These are phyloP conservation scores for Acleris emargana DNA, from an alignment of 2,888 invertebrate species.

Conservation along the genomic window DNA sequence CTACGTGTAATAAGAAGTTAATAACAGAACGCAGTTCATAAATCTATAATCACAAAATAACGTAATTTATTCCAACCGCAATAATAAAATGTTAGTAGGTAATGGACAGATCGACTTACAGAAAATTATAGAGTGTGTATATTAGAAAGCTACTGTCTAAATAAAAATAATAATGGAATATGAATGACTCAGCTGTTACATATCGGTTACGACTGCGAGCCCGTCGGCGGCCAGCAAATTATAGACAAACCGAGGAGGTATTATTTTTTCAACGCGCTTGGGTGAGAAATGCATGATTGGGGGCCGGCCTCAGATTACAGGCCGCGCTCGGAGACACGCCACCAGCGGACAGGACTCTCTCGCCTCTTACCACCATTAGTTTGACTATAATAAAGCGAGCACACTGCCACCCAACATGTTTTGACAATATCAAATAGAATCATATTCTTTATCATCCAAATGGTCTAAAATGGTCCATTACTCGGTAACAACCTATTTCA, in stretches of 20 bases:
- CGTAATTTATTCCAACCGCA: slow-evolving; percentile 8
- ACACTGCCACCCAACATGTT: slow-evolving; percentile 69
- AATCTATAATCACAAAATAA: neutral
- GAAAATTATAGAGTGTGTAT: slow-evolving; percentile 54
- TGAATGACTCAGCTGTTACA: slow-evolving; percentile 60
- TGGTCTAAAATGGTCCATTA: neutral
- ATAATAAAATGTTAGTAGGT: slow-evolving; percentile 22
- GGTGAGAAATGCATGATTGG: slow-evolving; percentile 83
- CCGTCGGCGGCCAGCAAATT: slow-evolving; percentile 77
- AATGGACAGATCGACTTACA: slow-evolving; percentile 38
- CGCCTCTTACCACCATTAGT: slow-evolving; percentile 76
- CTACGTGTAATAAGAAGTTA: too few species aligned
- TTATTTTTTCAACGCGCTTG: slow-evolving; percentile 83
- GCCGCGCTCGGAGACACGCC: slow-evolving; percentile 69
- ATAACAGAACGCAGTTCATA: neutral
- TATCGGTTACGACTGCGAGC: slow-evolving; percentile 42
- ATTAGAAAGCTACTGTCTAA: slow-evolving; percentile 71
- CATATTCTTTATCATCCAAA: too few species aligned
- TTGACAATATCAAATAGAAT: neutral
- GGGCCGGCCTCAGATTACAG: slow-evolving; percentile 80
- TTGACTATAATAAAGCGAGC: slow-evolving; percentile 78
- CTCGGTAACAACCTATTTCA: too few species aligned
- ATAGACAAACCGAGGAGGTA: slow-evolving; percentile 80
- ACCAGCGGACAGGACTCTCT: slow-evolving; percentile 70
- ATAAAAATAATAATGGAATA: slow-evolving; percentile 63